Evolutionary conservation across 2,888 invertebrate genomes (phyloP).

Genomic region (Melinaea menophilus): DNA sequence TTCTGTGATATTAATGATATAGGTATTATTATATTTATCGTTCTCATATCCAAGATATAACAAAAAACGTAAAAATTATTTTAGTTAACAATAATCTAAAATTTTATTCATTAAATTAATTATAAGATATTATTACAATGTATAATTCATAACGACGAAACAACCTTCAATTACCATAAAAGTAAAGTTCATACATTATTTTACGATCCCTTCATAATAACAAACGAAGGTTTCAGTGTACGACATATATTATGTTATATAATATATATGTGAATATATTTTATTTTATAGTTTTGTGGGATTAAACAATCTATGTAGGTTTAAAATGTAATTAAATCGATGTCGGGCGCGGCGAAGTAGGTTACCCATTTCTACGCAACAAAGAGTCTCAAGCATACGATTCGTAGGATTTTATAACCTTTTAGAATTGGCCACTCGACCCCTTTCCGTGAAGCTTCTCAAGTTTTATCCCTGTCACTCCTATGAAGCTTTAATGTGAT

Average conservation of each 20-base stretch:
- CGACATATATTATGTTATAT: background rate
- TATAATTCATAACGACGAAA: slow-evolving; percentile 12
- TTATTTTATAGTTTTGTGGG: slow-evolving; percentile 7
- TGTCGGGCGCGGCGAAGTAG: slow-evolving; percentile 67
- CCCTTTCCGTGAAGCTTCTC: slow-evolving; percentile 43
- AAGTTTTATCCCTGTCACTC: slow-evolving; percentile 32
- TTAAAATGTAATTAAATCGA: slow-evolving; percentile 60
- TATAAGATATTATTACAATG: slow-evolving; percentile 12
- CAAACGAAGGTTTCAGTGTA: slow-evolving; percentile 13
- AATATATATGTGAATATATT: background rate
- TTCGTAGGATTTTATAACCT: slow-evolving; percentile 50
- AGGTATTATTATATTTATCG: too few species aligned
- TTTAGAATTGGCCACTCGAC: slow-evolving; percentile 51
- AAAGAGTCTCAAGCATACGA: slow-evolving; percentile 48
- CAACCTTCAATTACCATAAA: slow-evolving; percentile 27
- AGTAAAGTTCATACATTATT: slow-evolving; percentile 30
- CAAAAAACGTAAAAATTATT: too few species aligned
- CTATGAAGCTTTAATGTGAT: slow-evolving; percentile 3
- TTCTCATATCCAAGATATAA: too few species aligned
- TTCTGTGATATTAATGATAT: background rate
- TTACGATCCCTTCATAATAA: slow-evolving; percentile 27
- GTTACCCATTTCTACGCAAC: slow-evolving; percentile 68
- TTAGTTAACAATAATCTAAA: too few species aligned
- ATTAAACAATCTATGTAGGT: slow-evolving; percentile 16
- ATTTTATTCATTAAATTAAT: too few species aligned